These are phyloP conservation scores for Eilema sororculum DNA, from an alignment of 2,888 invertebrate species.

Conservation along the genomic window DNA sequence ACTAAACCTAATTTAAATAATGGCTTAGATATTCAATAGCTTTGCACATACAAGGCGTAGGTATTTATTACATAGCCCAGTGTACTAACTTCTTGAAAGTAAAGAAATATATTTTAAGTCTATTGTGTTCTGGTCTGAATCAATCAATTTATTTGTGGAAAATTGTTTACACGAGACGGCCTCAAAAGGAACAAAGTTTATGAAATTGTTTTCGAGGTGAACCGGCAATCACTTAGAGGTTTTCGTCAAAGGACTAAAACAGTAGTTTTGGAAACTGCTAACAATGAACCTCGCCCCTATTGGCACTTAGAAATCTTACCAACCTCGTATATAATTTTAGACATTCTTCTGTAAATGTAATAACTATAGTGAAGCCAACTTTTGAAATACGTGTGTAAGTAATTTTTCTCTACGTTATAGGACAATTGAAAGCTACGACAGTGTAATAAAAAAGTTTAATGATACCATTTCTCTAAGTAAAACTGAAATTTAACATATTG, in stretches of 20 bases:
- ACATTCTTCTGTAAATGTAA: constrained; percentile 2
- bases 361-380: constrained; percentile 4
- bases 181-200: constrained; percentile 16
- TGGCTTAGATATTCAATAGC: constrained; percentile 1
- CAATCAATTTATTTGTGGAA: constrained; percentile 10
- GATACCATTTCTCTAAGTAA: too few species aligned
- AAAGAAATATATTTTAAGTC: constrained; percentile 9
- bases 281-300: constrained; percentile 13
- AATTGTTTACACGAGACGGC: constrained; percentile 11
- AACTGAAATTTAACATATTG: too few species aligned
- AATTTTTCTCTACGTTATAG: too few species aligned
- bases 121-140: constrained; percentile 15
- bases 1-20: constrained; percentile 17
- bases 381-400: neutral
- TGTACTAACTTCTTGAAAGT: constrained; percentile 1
- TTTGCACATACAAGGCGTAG: constrained; percentile 3
- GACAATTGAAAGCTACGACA: too few species aligned
- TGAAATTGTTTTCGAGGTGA: constrained; percentile 17
- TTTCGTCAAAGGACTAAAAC: constrained; percentile 14
- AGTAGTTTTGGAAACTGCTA: constrained; percentile 11
- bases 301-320: constrained; percentile 8
- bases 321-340: constrained; percentile 9
- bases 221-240: constrained; percentile 14
- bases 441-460: too few species aligned
- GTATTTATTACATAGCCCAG: constrained; percentile 1